A percentile compares a stretch with the other conserved stretches of the same genome.
Conservation (phyloP, 2,888 invertebrate genomes). For the Tupiocoris notatus region DNA sequence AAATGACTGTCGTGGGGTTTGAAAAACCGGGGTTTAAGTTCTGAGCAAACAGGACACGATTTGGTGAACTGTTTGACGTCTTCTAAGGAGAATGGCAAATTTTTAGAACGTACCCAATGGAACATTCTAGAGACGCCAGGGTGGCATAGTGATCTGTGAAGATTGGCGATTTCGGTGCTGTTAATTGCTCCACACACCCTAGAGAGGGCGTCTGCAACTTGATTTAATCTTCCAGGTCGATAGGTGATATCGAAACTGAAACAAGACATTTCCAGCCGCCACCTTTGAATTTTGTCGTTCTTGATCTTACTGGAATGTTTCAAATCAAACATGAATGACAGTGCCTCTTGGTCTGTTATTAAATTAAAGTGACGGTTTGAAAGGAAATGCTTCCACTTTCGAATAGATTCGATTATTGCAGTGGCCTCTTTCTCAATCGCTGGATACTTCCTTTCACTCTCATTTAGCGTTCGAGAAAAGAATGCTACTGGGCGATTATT, state of each 20-base stretch:
- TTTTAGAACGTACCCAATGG: constrained; percentile 43
- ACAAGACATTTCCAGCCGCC: constrained; percentile 25
- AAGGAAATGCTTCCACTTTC: constrained; percentile 19
- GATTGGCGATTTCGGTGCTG: too few relatives aligned
- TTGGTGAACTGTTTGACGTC: neutral
- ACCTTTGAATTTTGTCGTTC: constrained; percentile 17
- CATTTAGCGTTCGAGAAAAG: constrained; percentile 19
- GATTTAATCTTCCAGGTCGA: constrained; percentile 23
- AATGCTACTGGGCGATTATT: constrained; percentile 26
- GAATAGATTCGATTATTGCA: constrained; percentile 16
- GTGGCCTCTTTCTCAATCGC: constrained; percentile 31
- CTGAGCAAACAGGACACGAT: neutral
- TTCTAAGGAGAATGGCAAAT: constrained; percentile 1
- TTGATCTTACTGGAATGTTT: constrained; percentile 20
- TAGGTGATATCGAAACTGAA: constrained; percentile 21
- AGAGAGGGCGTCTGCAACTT: constrained; percentile 45
- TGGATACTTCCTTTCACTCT: constrained; percentile 4
- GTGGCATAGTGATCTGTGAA: constrained; percentile 42
- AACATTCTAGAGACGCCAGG: constrained; percentile 44
- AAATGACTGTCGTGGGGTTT: neutral
- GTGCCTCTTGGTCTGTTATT: constrained; percentile 22
- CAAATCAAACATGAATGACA: constrained; percentile 21
- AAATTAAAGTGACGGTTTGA: constrained; percentile 5
- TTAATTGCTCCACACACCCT: too few relatives aligned
- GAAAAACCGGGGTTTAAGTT: neutral